Conservation (phyloP, 2,113 vertebrate genomes). For the Regulus satrapa region DNA sequence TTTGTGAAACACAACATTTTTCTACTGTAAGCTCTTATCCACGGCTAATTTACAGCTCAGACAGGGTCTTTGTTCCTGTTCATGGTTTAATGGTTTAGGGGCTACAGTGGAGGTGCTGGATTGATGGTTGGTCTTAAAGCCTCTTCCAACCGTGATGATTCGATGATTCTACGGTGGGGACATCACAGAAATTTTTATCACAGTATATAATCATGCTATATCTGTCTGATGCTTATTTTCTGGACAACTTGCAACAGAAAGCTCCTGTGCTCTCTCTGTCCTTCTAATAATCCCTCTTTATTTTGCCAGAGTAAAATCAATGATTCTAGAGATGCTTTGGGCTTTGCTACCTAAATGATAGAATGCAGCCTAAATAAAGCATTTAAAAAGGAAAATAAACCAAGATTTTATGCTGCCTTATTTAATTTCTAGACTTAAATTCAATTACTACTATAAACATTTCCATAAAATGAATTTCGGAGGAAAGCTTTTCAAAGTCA, state of each 20-base stretch:
- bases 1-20: neutral
- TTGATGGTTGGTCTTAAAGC: neutral
- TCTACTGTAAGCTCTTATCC: neutral
- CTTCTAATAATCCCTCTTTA: neutral
- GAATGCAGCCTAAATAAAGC: neutral
- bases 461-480: constrained; percentile 49
- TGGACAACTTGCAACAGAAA: neutral
- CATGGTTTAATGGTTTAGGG: neutral
- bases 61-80: neutral
- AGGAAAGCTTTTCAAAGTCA: constrained; percentile 57
- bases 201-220: neutral
- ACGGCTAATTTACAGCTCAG: neutral
- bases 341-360: neutral
- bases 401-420: constrained; percentile 38
- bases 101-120: neutral
- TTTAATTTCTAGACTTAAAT: constrained; percentile 64
- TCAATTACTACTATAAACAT: constrained; percentile 57
- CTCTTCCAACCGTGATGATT: neutral
- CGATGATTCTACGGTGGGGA: neutral
- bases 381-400: constrained; percentile 35
- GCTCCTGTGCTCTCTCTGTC: neutral
- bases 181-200: neutral
- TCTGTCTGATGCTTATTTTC: neutral
- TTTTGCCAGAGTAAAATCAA: neutral
- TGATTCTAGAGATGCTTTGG: neutral